phyloP scores from a whole-genome alignment of 2,797 vertebrate genomes.

The Centropyge bicolor region DNA sequence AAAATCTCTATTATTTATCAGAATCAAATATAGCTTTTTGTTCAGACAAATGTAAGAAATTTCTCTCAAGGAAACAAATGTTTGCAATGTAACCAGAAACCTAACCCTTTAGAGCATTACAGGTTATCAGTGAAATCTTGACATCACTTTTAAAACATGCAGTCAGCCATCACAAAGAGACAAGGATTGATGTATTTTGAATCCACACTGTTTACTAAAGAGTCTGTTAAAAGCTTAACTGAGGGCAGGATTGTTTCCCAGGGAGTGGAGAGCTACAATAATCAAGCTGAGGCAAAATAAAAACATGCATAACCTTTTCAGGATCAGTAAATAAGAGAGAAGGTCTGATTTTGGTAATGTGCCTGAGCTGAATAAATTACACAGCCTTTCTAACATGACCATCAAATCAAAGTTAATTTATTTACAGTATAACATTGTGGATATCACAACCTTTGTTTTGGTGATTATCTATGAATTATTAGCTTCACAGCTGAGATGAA shows the following conservation, averaged over 20 bases:
- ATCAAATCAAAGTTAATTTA: neutral
- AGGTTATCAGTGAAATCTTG: conserved; percentile 24
- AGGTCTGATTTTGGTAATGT: conserved; percentile 8
- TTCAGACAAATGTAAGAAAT: conserved; percentile 36
- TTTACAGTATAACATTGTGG: neutral
- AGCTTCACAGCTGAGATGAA: neutral
- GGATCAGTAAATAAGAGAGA: conserved; percentile 14
- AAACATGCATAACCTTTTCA: conserved; percentile 28
- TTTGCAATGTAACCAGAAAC: neutral
- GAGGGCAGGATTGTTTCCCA: neutral
- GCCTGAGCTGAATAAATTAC: conserved; percentile 27
- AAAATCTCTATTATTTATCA: conserved; percentile 33
- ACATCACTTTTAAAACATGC: conserved; percentile 2
- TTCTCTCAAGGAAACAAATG: conserved; percentile 20
- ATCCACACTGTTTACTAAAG: neutral
- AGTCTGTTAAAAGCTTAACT: conserved; percentile 34
- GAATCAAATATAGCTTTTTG: conserved; percentile 44
- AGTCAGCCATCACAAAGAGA: conserved; percentile 14
- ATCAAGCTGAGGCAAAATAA: conserved; percentile 15
- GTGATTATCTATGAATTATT: neutral
- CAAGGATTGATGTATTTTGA: conserved; percentile 24
- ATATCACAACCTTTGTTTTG: conserved; percentile 6
- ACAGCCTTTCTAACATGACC: neutral
- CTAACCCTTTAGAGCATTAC: neutral
- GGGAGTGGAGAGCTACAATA: neutral